Base-by-base conservation (phyloP, 2,888 invertebrate species). In the Agriopis leucophaearia region DNA sequence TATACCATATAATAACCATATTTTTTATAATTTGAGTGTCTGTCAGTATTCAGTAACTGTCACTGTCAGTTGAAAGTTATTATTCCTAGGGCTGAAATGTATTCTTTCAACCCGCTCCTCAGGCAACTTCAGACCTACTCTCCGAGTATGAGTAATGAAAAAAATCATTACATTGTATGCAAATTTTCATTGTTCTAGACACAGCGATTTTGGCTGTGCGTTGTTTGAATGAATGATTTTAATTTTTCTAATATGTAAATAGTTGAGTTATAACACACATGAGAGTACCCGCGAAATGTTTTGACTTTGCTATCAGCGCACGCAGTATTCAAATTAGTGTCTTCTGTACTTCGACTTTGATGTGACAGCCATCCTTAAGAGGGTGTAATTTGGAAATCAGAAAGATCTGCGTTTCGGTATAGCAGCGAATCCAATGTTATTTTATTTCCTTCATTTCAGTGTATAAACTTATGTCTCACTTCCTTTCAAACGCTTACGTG, bases 341-440 rank as follows among this genome's bases (percentile, higher is more conserved):
- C 78, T 74, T 69, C 59, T 72, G 75, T 48, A 66, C 69, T 82
- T 81, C 73, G 77, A 80, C 74, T 81, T 81, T 81, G 80, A 82
- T 82, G 82, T 86, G 85, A 81, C 84, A 85, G 78, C 70, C 74
- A 73, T 78, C 72, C 73, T 83, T 82, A 85, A 75, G 76, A 83
- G 86, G 86, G 84, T 86, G 81, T 78, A 81, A 81, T 81, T 80
- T 76, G 74, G 80, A 78, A 80, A 84, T 81, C 80, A 67, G 71
- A 78, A 73, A 73, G 78, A 82, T 83, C 77, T 76, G 69, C 74
- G 79, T 80, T 81, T 78, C 77, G 74, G 66, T 78, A 79, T 77
- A 76, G 72, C 76, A 74, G 75, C 74, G 78, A 77, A 78, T 79
- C 78, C 76, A 77, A 86, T 85, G 74, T 82, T 71, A 80, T 77